Evolutionary conservation across 2,113 vertebrate species (phyloP).

Genomic region (Calonectris borealis): DNA sequence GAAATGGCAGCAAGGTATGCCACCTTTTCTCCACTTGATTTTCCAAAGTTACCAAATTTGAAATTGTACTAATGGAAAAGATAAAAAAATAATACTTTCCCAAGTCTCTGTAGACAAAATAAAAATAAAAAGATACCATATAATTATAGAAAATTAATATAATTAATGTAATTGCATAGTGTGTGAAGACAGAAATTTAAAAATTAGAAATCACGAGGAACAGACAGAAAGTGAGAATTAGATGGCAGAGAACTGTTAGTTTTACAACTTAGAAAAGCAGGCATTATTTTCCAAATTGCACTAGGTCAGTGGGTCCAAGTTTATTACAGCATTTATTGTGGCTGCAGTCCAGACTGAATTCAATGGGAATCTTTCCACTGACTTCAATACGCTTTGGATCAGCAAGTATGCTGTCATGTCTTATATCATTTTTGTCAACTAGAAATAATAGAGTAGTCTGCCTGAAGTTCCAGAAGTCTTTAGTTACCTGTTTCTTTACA

Average conservation of each 20-base stretch:
- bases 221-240: neutral
- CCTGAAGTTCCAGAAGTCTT: neutral
- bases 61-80: neutral
- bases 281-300: neutral
- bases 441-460: neutral
- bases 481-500: neutral
- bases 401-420: neutral
- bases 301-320: neutral
- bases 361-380: neutral
- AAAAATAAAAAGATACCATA: neutral
- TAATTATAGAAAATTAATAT: neutral
- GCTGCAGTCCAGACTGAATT: neutral
- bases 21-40: neutral
- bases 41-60: neutral
- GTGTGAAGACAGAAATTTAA: neutral
- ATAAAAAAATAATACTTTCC: neutral
- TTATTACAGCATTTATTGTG: neutral
- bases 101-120: neutral
- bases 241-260: neutral
- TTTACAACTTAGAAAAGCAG: neutral
- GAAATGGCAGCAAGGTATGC: neutral
- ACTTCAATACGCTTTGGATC: neutral
- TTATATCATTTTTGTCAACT: neutral
- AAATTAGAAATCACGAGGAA: neutral
- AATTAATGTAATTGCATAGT: neutral